phyloP scores from a whole-genome alignment of 2,113 vertebrate species.

The Nycticorax nycticorax region DNA sequence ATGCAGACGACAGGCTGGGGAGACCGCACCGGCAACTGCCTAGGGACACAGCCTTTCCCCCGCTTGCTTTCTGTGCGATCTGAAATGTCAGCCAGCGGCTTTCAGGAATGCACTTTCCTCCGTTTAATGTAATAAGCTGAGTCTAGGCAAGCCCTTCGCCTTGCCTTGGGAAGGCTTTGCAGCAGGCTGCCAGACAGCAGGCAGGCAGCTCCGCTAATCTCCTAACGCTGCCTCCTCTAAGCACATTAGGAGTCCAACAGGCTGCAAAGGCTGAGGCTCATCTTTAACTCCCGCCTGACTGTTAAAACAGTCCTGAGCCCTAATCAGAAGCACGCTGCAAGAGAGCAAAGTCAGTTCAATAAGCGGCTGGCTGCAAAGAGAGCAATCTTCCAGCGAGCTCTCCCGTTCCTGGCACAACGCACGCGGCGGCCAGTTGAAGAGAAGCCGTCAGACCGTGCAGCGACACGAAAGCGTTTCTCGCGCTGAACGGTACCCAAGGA shows the following conservation, averaged over 20 bases:
- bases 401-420: not conserved
- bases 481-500: not conserved
- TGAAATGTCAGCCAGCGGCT: not conserved
- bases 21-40: rapidly evolving
- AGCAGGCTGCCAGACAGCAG: not conserved
- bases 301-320: not conserved
- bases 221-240: not conserved
- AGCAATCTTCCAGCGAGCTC: not conserved
- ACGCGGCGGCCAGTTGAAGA: not conserved
- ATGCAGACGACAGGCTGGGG: not conserved
- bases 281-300: not conserved
- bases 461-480: not conserved
- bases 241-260: not conserved
- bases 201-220: not conserved
- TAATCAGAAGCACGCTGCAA: not conserved
- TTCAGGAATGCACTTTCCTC: not conserved
- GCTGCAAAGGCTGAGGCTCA: not conserved
- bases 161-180: not conserved
- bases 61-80: not conserved
- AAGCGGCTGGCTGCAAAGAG: not conserved
- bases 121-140: not conserved
- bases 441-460: not conserved
- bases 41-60: not conserved
- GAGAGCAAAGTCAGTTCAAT: not conserved
- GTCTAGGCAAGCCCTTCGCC: not conserved